Base-by-base conservation (phyloP, 2,113 vertebrate species). In the Cercopithecus mona region DNA sequence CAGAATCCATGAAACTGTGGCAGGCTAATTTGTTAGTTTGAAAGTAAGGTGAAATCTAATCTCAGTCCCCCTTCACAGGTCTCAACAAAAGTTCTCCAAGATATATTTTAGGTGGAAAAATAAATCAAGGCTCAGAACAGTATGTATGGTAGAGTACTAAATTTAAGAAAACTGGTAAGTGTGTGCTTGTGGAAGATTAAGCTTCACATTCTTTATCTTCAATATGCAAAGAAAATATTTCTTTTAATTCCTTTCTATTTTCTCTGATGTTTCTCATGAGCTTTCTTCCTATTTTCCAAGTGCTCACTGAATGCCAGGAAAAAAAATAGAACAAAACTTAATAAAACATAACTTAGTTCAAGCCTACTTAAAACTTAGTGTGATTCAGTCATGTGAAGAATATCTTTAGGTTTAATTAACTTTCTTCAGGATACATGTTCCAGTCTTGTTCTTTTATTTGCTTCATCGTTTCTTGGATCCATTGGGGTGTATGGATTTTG, bases 331-430 rank as follows among this genome's bases (percentile, higher is more conserved):
- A 30, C 16, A 66, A 88, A 95, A n/a, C 8, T 30, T 32, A 88
- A 73, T 14, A 93, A 86, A 94, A 94, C 9, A 55, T 68, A 83
- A 93, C 48, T 84, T 61, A 88, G 57, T 92, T 90, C 79, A 75
- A 61, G 17, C 22, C 35, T 93, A 78, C 75, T 93, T 91, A 80
- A n/a, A 85, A 75, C n/a, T 40, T 82, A 72, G 18, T 92, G 17
- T 91, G 72, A 79, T 75, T 70, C 52, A 66, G 23, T n/a, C 59
- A 55, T 45, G 48, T 82, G 70, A 90, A 45, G 76, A 93, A 14
- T 75, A 79, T 79, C 55, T 85, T 70, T 84, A 68, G n/a, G 38
- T 83, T 76, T 90, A 73, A 87, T 88, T 66, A 80, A 88, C 18
- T 75, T 20, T 85, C 22, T 78, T 73, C 70, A 55, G 35, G 57